Evolutionary conservation across 1,140 invertebrate genomes (phyloP).

Genomic region (Brachystomella parvula): DNA sequence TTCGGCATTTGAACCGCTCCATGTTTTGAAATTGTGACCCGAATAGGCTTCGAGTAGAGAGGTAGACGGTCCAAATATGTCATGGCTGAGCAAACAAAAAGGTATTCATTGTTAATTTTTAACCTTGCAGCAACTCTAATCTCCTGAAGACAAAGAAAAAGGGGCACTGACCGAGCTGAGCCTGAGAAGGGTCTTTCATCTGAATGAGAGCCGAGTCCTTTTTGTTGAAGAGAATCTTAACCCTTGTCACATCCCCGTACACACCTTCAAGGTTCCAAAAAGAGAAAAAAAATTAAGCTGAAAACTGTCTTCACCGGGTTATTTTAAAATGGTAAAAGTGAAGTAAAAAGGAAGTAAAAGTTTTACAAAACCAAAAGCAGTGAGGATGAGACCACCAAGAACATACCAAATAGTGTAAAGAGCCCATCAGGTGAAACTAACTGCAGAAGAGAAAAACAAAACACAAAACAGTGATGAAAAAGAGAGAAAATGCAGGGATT

Average conservation of each 20-base stretch:
- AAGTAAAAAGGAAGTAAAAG: conserved; percentile 7
- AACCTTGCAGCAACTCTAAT: not conserved
- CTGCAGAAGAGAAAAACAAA: conserved; percentile 48
- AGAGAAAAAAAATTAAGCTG: too few relatives aligned
- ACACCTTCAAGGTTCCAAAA: conserved; percentile 67
- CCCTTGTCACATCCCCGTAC: conserved; percentile 97
- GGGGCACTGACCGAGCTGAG: conserved; percentile 76
- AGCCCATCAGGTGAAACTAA: conserved; percentile 99
- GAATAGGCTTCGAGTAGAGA: conserved; percentile 91
- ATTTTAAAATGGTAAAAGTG: not conserved
- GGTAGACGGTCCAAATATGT: conserved; percentile 95
- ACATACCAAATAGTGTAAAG: conserved; percentile 99
- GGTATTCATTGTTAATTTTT: conserved; percentile 10
- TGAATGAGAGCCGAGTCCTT: conserved; percentile 99
- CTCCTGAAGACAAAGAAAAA: conserved; percentile 6
- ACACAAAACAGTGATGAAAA: conserved; percentile 21
- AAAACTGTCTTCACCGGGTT: conserved; percentile 5
- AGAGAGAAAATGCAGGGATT: conserved; percentile 1
- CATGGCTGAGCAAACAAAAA: conserved; percentile 63
- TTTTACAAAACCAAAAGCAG: conserved; percentile 46
- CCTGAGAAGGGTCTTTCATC: conserved; percentile 95
- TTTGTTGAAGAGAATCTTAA: conserved; percentile 99
- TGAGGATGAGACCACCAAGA: conserved; percentile 59
- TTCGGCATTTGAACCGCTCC: conserved; percentile 96
- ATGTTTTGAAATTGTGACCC: conserved; percentile 96